Conservation (phyloP, 2,113 vertebrate species). For the Neodontobutis hainanensis region DNA sequence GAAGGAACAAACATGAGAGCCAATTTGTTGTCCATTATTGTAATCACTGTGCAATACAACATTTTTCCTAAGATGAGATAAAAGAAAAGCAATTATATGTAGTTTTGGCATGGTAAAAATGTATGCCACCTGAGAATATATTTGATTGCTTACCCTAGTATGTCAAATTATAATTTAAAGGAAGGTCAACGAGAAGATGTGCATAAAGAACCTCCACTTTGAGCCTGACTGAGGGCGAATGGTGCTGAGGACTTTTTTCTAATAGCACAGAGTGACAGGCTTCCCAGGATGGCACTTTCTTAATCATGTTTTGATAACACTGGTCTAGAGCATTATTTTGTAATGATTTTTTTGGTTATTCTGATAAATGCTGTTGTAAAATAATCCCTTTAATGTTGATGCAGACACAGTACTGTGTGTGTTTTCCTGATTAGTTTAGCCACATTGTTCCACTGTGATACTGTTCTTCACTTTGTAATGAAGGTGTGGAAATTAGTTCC, state of each 20-base stretch:
- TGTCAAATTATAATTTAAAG: too few species aligned
- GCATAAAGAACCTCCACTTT: too few species aligned
- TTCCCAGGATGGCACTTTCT: conserved; percentile 5
- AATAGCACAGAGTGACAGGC: not conserved
- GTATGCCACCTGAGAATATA: too few species aligned
- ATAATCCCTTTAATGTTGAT: not conserved
- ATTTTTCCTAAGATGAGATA: too few species aligned
- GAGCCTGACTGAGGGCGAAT: too few species aligned
- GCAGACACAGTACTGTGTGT: not conserved
- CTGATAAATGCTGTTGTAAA: not conserved
- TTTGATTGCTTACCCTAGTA: too few species aligned
- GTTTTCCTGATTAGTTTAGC: not conserved
- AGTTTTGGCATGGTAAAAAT: too few species aligned
- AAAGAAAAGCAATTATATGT: too few species aligned
- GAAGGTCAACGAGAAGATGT: too few species aligned
- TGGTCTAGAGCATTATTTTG: too few species aligned
- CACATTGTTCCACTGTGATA: conserved; percentile 15
- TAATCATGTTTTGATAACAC: not conserved
- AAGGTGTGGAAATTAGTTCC: conserved; percentile 28
- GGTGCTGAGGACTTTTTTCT: too few species aligned
- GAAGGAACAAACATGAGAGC: not conserved
- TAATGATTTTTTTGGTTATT: too few species aligned
- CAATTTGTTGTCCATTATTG: conserved; percentile 10
- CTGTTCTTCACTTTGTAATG: conserved; percentile 7
- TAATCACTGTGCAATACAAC: conserved; percentile 36